Evolutionary conservation across 2,888 invertebrate genomes (phyloP).

Genomic region (Tillus elongatus): DNA sequence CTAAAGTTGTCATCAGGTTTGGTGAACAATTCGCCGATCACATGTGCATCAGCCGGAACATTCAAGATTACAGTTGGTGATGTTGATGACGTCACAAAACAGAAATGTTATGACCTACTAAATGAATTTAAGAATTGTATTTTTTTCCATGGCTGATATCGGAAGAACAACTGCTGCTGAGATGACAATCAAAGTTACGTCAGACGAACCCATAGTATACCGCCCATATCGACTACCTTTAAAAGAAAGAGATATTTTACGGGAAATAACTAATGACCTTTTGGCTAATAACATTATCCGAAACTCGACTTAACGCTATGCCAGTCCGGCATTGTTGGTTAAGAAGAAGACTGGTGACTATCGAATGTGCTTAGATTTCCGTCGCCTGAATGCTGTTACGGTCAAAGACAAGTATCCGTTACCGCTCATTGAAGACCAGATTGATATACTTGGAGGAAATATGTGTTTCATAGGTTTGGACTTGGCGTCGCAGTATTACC

Average conservation of each 20-base stretch:
- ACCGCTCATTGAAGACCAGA: constrained; percentile 17
- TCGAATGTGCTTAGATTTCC: constrained; percentile 18
- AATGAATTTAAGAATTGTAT: constrained; percentile 4
- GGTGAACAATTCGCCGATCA: too few relatives aligned
- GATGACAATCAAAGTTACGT: constrained; percentile 4
- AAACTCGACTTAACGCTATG: constrained; percentile 16
- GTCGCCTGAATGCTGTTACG: constrained; percentile 15
- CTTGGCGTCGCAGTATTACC: constrained; percentile 25
- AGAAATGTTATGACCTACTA: constrained; percentile 2
- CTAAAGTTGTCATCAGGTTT: not conserved
- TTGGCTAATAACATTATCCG: constrained; percentile 14
- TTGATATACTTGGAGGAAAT: constrained; percentile 17
- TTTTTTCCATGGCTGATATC: constrained; percentile 4
- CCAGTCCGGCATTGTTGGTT: constrained; percentile 17
- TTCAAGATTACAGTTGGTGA: not conserved
- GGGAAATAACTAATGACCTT: not conserved
- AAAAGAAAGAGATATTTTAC: too few relatives aligned
- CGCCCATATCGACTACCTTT: too few relatives aligned
- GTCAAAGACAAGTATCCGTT: constrained; percentile 15
- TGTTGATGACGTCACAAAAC: not conserved
- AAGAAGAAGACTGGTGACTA: constrained; percentile 15
- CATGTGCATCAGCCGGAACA: too few relatives aligned
- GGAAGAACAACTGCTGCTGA: constrained; percentile 4
- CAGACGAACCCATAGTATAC: constrained; percentile 5
- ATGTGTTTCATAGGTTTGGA: constrained; percentile 25